Evolutionary conservation across 2,113 vertebrate genomes (phyloP).

Genomic region (Colius striatus): DNA sequence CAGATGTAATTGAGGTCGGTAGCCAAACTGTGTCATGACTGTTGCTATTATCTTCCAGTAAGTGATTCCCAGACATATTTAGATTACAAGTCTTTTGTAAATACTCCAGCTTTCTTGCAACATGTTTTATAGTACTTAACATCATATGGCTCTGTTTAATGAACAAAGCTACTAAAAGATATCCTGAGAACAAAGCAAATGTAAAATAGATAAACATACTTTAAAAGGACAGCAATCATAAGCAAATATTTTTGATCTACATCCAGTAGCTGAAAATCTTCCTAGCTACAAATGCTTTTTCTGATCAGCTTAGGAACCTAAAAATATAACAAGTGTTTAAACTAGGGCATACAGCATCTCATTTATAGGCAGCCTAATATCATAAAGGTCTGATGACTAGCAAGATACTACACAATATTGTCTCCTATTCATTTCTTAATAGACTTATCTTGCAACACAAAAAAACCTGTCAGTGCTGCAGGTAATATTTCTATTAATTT

Average conservation of each 20-base stretch:
- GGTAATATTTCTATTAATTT: neutral
- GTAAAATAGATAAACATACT: neutral
- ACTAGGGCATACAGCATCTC: neutral
- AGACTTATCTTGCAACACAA: neutral
- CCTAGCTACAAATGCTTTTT: neutral
- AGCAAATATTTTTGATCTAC: neutral
- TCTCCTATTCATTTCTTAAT: neutral
- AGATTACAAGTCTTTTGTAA: neutral
- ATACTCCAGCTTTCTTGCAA: neutral
- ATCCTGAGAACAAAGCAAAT: neutral
- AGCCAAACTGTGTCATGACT: neutral
- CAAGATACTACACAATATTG: neutral
- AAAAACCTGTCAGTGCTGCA: neutral
- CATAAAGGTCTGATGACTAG: neutral
- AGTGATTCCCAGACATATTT: neutral
- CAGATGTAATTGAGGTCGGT: neutral
- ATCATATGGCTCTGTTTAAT: neutral
- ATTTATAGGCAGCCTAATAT: conserved; percentile 13
- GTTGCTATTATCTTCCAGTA: neutral
- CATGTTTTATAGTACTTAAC: neutral
- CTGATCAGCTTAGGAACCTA: neutral
- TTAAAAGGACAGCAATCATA: neutral
- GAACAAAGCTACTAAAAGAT: neutral
- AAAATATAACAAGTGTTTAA: neutral
- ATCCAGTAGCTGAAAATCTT: neutral